phyloP scores from a whole-genome alignment of 2,113 vertebrate species.

The Vireo altiloquus region DNA sequence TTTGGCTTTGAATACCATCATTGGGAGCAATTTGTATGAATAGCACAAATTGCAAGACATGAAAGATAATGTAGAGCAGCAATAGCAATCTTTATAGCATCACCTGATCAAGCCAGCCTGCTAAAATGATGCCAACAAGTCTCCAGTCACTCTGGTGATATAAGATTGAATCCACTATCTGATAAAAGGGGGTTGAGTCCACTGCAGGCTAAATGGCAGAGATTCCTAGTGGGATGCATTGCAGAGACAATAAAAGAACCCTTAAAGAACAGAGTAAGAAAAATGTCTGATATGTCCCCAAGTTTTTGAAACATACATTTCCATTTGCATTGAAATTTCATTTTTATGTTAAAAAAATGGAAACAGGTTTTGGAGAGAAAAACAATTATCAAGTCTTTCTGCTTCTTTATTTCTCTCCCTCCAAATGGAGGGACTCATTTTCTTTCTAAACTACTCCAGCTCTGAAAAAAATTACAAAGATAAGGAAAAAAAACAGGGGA shows the following conservation, averaged over 20 bases:
- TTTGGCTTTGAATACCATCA: conserved; percentile 36
- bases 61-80: conserved; percentile 6
- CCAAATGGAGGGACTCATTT: not conserved
- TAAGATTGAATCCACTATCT: not conserved
- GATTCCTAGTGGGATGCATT: not conserved
- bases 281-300: not conserved
- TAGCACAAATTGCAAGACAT: conserved; percentile 31
- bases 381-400: not conserved
- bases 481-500: not conserved
- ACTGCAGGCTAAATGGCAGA: not conserved
- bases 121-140: not conserved
- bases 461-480: conserved; percentile 4
- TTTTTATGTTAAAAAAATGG: not conserved
- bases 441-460: not conserved
- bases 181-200: not conserved
- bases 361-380: not conserved
- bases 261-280: not conserved
- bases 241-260: not conserved
- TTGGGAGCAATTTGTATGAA: conserved; percentile 15
- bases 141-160: not conserved
- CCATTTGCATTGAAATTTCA: not conserved
- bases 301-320: not conserved
- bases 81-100: conserved; percentile 12
- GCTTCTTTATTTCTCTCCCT: not conserved
- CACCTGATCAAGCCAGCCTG: not conserved